These are phyloP conservation scores for Propithecus coquereli DNA, from an alignment of 2,113 vertebrate species.

Conservation along the genomic window DNA sequence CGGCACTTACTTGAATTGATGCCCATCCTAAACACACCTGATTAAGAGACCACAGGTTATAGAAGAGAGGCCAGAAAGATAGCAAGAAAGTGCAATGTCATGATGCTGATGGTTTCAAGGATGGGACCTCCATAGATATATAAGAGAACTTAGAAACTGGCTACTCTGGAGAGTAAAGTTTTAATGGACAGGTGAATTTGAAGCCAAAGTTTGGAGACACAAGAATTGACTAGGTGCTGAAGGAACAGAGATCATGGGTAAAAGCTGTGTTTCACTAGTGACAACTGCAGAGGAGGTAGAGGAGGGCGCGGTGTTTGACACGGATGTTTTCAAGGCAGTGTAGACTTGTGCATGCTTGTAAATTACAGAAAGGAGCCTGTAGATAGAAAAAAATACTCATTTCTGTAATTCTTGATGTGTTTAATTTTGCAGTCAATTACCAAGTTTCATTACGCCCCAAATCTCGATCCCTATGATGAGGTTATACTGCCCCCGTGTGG, in stretches of 20 bases:
- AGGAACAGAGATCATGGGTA: not conserved
- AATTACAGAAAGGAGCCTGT: not conserved
- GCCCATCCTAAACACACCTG: not conserved
- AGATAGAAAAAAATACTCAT: not conserved
- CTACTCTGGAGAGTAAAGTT: not conserved
- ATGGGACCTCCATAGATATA: not conserved
- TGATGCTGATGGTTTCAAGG: not conserved
- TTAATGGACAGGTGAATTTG: not conserved
- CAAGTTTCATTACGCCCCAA: not conserved
- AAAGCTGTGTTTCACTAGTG: not conserved
- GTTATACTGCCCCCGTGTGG: slow-evolving; percentile 47
- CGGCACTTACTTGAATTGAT: not conserved
- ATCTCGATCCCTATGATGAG: not conserved
- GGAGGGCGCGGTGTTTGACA: not conserved
- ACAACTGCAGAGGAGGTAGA: not conserved
- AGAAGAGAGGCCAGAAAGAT: not conserved
- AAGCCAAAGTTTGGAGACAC: not conserved
- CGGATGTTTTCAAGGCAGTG: not conserved
- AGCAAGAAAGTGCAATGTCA: not conserved
- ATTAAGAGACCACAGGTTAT: not conserved
- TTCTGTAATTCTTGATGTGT: not conserved
- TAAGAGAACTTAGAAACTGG: not conserved
- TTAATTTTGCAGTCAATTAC: not conserved
- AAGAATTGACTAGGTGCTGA: not conserved
- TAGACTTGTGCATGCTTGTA: not conserved